Evolutionary conservation across 2,797 vertebrate genomes (phyloP).

Genomic region (Perodicticus potto): DNA sequence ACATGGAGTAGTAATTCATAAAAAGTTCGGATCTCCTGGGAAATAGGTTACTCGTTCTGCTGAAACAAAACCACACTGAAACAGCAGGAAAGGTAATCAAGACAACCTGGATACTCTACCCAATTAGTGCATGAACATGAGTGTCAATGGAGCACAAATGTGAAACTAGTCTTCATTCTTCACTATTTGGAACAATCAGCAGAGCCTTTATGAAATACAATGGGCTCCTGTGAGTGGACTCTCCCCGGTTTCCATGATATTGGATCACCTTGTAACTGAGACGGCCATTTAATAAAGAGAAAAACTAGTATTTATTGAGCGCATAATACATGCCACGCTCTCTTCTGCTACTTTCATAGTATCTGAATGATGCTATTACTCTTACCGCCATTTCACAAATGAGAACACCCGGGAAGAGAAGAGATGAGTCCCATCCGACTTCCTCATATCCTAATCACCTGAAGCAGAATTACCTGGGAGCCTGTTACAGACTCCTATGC

Average conservation of each 20-base stretch:
- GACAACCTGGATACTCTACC: background rate
- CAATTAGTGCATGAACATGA: background rate
- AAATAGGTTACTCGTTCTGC: background rate
- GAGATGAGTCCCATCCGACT: background rate
- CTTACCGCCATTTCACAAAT: background rate
- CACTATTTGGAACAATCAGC: background rate
- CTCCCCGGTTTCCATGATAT: background rate
- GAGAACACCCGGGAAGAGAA: background rate
- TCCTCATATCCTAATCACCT: background rate
- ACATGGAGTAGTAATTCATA: background rate
- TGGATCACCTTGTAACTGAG: background rate
- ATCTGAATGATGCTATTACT: background rate
- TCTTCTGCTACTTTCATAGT: background rate
- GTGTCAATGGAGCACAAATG: background rate
- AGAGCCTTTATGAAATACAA: background rate
- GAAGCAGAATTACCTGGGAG: background rate
- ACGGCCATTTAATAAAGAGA: background rate
- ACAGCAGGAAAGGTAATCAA: background rate
- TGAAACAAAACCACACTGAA: background rate
- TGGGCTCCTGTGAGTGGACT: background rate
- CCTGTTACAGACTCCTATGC: background rate
- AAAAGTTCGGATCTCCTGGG: background rate
- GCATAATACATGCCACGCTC: background rate
- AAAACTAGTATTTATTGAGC: slow-evolving; percentile 41
- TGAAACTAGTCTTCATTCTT: background rate